Evolutionary conservation across 2,797 vertebrate species (phyloP), one percentile per base, ranked within the genome.

Genomic region (Gymnothorax javanicus): DNA sequence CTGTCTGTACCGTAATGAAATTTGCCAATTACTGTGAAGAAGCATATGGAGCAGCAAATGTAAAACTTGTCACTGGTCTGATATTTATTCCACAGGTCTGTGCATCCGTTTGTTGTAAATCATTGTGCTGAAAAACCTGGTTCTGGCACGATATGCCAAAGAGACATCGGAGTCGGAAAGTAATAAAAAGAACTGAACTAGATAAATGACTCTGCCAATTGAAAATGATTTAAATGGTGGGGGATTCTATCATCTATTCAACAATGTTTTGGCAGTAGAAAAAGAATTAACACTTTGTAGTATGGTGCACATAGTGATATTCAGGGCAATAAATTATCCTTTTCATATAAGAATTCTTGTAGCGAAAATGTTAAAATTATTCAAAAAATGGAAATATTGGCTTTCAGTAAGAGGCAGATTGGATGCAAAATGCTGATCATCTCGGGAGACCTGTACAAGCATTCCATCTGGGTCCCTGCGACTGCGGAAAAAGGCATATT

Each of bases 21-120:
- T 71, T 85, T 71, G 84, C 50, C 64, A 73, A 85, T 85, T 85
- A 57, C 52, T 7, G 67, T 56, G 77, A 56, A 73, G 50, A 69
- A 85, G 25, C 67, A 71, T 85, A 71, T 85, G 84, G 84, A 73
- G 71, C 23, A 64, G 50, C 64, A 56, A 27, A 54, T 25, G 52
- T 85, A 52, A 85, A 85, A 73, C 59, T 56, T 25, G 56, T 57
- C 67, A 27, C 23, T 12, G 62, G n/a, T 73, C 50, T 85, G 84
- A 56, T 54, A 71, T 73, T 73, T 56, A 69, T 73, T 69, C n/a
- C 67, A 27, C 56, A 73, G 54, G 84, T 85, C 67, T 20, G 52
- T 58, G 52, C 13, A 56, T 25, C 59, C 59, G 15, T 20, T 64
- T 62, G 11, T 62, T 77, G 59, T 83, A 33, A 83, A 83, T 83